Conservation (phyloP, 1,140 invertebrate genomes). For the Drosophila orosa region DNA sequence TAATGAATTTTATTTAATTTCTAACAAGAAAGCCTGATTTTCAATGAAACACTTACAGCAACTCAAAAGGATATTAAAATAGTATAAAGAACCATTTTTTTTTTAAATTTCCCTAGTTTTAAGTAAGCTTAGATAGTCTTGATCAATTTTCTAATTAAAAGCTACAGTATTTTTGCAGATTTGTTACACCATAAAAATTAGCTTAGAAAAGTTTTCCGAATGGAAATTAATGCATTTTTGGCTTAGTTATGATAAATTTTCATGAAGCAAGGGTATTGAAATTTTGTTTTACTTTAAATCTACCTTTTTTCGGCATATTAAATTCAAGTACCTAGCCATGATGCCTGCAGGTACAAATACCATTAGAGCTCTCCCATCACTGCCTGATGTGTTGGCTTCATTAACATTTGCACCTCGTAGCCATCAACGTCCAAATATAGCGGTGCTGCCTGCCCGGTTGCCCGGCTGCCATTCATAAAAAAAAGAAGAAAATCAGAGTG, state of each 20-base stretch:
- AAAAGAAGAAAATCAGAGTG: slow-evolving; percentile 12
- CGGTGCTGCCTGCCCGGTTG: slow-evolving; percentile 35
- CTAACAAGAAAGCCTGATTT: neutral
- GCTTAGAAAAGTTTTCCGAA: too few relatives aligned
- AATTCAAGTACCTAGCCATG: neutral
- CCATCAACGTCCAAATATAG: slow-evolving; percentile 71
- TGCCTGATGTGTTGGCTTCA: slow-evolving; percentile 56
- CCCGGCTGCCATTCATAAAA: slow-evolving; percentile 73
- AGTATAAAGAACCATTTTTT: neutral
- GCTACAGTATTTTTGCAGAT: too few relatives aligned
- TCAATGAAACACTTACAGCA: too few relatives aligned
- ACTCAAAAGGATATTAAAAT: neutral
- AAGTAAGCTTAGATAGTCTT: neutral
- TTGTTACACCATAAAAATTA: too few relatives aligned
- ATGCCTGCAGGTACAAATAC: neutral
- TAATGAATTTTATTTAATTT: neutral
- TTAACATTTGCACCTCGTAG: slow-evolving; percentile 78
- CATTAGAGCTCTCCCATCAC: slow-evolving; percentile 2
- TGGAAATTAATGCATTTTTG: too few relatives aligned
- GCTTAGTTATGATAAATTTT: too few relatives aligned
- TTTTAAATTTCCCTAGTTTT: neutral
- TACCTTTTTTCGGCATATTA: too few relatives aligned
- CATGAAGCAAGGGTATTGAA: too few relatives aligned
- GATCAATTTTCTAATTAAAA: neutral
- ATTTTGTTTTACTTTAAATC: too few relatives aligned